These are phyloP conservation scores for Trididemnum clinides DNA, from an alignment of 23 tunicate species.

Conservation along the genomic window DNA sequence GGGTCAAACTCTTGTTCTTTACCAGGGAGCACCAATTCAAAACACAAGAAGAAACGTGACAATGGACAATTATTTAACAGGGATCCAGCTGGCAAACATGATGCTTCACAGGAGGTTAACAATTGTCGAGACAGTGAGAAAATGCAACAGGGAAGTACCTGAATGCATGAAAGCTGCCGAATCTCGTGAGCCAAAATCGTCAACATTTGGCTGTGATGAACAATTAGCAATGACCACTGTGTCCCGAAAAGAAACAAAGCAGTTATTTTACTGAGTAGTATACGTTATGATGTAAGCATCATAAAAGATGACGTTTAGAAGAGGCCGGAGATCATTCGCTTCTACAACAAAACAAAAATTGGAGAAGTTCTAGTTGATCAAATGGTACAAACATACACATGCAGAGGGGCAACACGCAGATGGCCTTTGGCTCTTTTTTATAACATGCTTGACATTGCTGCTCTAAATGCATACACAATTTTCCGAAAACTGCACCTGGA, in stretches of 20 bases:
- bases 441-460: slow-evolving; percentile 22
- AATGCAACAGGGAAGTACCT: slow-evolving; percentile 26
- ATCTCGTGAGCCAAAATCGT: slow-evolving; percentile 13
- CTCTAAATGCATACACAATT: slow-evolving; percentile 22
- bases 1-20: slow-evolving; percentile 23
- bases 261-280: slow-evolving; percentile 5
- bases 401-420: slow-evolving; percentile 21
- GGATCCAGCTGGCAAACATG: no score
- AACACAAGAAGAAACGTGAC: slow-evolving; percentile 20
- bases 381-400: slow-evolving; percentile 30
- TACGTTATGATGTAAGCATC: slow-evolving; percentile 1
- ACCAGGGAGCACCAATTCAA: slow-evolving; percentile 6
- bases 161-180: slow-evolving; percentile 35
- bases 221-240: no score
- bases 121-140: slow-evolving; percentile 22
- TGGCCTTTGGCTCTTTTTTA: slow-evolving; percentile 5
- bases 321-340: slow-evolving; percentile 27
- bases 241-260: slow-evolving; percentile 25
- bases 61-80: slow-evolving; percentile 23
- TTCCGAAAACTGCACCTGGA: slow-evolving; percentile 17
- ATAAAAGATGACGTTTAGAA: slow-evolving; percentile 4
- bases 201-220: slow-evolving; percentile 10
- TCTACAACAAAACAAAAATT: slow-evolving; percentile 23
- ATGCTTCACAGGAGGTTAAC: slow-evolving; percentile 23
- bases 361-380: slow-evolving; percentile 27